Evolutionary conservation across 2,113 vertebrate genomes (phyloP).

Genomic region (Poeciliopsis retropinna): DNA sequence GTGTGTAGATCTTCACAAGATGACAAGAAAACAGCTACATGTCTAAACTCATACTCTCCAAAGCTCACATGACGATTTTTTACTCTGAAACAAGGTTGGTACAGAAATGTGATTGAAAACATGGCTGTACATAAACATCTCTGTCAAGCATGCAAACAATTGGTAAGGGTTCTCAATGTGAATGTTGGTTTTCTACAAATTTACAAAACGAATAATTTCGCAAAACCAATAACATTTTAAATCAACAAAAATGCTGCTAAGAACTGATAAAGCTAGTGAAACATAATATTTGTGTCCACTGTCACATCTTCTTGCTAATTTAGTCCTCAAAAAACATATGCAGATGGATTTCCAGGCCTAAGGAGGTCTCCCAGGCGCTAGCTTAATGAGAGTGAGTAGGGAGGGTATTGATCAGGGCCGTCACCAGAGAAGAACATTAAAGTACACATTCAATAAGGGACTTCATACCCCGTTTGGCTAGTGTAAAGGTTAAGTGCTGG

Average conservation of each 20-base stretch:
- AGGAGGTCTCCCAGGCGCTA: slow-evolving; percentile 49
- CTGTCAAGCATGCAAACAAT: neutral
- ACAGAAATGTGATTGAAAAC: neutral
- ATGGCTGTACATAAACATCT: neutral
- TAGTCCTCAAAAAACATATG: slow-evolving; percentile 13
- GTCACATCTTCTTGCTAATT: neutral
- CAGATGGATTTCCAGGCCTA: slow-evolving; percentile 53
- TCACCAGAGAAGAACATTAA: slow-evolving; percentile 82
- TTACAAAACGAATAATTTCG: neutral
- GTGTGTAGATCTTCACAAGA: neutral
- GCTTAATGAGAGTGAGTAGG: slow-evolving; percentile 74
- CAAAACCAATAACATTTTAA: neutral
- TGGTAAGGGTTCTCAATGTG: neutral
- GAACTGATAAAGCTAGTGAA: neutral
- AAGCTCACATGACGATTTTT: neutral
- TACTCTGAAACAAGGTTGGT: neutral
- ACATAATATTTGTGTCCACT: neutral
- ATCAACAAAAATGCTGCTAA: neutral
- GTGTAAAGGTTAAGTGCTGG: slow-evolving; percentile 86
- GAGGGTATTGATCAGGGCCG: slow-evolving; percentile 78
- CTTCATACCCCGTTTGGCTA: slow-evolving; percentile 82
- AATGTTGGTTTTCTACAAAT: neutral
- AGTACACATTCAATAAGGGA: slow-evolving; percentile 85
- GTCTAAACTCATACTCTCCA: neutral
- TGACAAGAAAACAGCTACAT: too few relatives aligned